Base-by-base conservation (phyloP, 37 sponge, comb jelly and placozoan species). In the Ianthella basta region DNA sequence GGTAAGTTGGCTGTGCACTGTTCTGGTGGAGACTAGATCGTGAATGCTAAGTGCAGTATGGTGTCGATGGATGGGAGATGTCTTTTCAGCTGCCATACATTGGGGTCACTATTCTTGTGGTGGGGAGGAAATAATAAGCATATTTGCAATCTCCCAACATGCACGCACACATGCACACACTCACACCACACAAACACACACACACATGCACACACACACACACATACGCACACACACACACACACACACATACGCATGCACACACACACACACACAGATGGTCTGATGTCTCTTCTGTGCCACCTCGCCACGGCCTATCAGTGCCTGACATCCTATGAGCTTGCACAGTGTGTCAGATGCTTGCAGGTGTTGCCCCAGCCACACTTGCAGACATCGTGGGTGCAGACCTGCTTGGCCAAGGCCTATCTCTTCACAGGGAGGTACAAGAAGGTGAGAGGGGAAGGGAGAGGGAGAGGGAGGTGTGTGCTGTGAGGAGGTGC, bases 301-400 rank as follows among this genome's bases (percentile, higher is more conserved):
- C 82, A 83, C n/a, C 1, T 92, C 1, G 98, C 88, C 4, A 32
- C 56, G 0, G 94, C 95, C 16, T 98, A 98, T 82, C 72, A 83
- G 34, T 66, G 86, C 29, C 85, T 98, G n/a, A 60, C 36, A 25
- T 34, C 18, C 25, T 96, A 87, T 55, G 84, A 98, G 57, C 90
- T 92, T n/a, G 80, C 32, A 32, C 27, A 79, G 40, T 86, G 91
- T 1, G 63, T 96, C 3, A 32, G 80, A 16, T 72, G 84, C 56
- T 94, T 98, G 81, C 79, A 79, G 57, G 56, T 60, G 19, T 87
- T 98, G 55, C 95, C 98, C 2, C 39, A 79, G 16, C 78, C 87
- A 74, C 98, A 98, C 41, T 25, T 53, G 66, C 44, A 65, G 20
- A 90, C 96, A 0, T 65, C 92, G 33, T 96, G 98, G 98, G 94